Base-by-base conservation (phyloP, 2,888 invertebrate genomes). In the Liopterus haemorrhoidalis region DNA sequence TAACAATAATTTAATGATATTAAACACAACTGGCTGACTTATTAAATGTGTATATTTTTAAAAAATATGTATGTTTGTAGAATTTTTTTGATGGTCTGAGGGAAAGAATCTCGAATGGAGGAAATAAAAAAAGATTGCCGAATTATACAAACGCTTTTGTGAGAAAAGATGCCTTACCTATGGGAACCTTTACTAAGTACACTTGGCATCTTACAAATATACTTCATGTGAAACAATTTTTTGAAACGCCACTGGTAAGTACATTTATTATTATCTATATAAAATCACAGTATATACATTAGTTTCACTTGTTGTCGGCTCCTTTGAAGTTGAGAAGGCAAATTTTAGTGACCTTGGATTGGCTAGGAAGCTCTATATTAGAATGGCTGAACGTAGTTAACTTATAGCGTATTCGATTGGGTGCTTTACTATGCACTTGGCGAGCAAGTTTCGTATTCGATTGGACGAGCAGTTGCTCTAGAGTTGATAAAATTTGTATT, bases 191-290 rank as follows among this genome's bases (percentile, higher is more conserved):
- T 49, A 79, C 77, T 1, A 81, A 80, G 59, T 81, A 81, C 58
- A 77, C 77, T 0, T 85, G 84, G 81, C 76, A 80, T 53, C 81
- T 87, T 37, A 80, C 78, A 15, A 82, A 80, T 59, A 74, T 82
- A 15, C 61, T 80, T 15, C 82, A 82, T 36, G 76, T 86, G 0
- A 81, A 82, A 59, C 77, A 79, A 57, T 84, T 87, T 55, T 86
- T 88, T 59, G 79, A 79, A 54, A 84, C 79, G 1, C 67, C 76
- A 2, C 65, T 76, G 58, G 79, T 79, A 62, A 60, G 57, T 54
- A 8, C 14, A 31, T 6, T 8, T 8, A 11, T 5, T 28, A 20
- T 28, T 12, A n/a, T 19, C 2, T 35, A 4, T 22, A 15, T 5
- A 15, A 44, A 30, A 36, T 30, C 20, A 25, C 8, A 16, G 1